Percentiles rank a stretch among this genome's conserved stretches.
Conservation (phyloP, 2,797 vertebrate genomes). For the Phrynocephalus forsythii region DNA sequence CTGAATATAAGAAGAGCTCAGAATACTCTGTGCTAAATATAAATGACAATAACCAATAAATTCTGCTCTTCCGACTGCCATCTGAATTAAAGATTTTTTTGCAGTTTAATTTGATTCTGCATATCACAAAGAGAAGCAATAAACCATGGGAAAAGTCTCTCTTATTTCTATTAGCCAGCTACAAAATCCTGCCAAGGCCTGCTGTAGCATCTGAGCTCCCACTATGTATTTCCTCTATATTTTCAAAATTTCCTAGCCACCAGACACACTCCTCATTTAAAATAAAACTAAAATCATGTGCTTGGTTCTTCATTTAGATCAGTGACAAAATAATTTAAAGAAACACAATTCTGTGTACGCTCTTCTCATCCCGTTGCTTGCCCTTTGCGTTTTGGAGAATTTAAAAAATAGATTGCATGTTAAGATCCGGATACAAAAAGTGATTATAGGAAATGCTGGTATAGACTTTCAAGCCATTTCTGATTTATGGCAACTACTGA, state of each 20-base stretch:
- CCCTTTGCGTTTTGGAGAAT: no score
- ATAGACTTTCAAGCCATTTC: no score
- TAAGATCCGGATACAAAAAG: no score
- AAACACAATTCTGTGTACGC: no score
- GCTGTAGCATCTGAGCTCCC: neutral
- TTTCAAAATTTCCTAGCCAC: neutral
- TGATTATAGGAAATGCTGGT: no score
- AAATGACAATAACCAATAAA: neutral
- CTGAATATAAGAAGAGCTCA: neutral
- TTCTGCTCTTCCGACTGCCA: no score
- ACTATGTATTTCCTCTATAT: neutral
- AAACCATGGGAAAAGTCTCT: neutral
- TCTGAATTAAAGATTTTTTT: neutral
- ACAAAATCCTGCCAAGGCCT: neutral
- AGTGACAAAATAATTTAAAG: neutral
- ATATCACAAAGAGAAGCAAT: neutral
- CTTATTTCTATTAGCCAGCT: neutral
- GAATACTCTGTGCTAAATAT: neutral
- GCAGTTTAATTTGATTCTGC: neutral
- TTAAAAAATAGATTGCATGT: no score
- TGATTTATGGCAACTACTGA: no score
- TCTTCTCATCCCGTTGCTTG: no score
- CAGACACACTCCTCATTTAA: neutral
- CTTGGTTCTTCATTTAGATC: neutral
- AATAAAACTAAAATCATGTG: neutral